These are phyloP conservation scores for Palythoa grandiflora DNA, from an alignment of 92 coral and sea anemone species.

Conservation along the genomic window DNA sequence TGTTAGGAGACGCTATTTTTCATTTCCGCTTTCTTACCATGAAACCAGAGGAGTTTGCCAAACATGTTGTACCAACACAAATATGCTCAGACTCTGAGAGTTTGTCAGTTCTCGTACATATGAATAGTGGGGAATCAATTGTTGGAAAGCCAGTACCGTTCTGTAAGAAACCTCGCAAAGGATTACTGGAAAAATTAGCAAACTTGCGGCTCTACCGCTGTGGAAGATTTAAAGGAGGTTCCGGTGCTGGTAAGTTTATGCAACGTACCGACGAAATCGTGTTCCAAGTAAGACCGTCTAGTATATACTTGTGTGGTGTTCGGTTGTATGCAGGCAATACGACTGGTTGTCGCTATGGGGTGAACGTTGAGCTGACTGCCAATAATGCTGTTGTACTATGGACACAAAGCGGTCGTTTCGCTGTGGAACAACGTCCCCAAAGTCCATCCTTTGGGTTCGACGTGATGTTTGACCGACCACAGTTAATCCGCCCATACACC, in stretches of 20 bases:
- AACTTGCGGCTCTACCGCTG: conserved; percentile 1
- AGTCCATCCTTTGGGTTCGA: not conserved
- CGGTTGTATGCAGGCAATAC: no score
- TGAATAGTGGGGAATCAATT: no score
- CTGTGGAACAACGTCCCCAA: not conserved
- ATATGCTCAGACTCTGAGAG: conserved; percentile 52
- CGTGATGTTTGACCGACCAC: not conserved
- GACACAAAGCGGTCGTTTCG: not conserved
- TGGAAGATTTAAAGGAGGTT: not conserved
- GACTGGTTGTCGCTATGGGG: not conserved
- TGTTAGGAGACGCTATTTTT: not conserved
- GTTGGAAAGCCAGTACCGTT: no score
- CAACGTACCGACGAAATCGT: not conserved
- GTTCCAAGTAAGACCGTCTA: conserved; percentile 8
- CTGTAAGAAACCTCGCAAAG: no score
- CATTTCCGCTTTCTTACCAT: conserved; percentile 12
- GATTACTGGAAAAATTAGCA: not conserved
- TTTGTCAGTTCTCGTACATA: not conserved
- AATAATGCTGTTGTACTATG: not conserved
- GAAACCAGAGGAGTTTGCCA: conserved; percentile 52
- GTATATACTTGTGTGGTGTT: not conserved
- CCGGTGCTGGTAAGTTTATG: not conserved
- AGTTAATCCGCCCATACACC: no score
- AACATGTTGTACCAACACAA: conserved; percentile 55
- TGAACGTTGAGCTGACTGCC: not conserved